These are phyloP conservation scores for Eueremaeus valkanovi DNA, from an alignment of 2,888 invertebrate species.

Conservation along the genomic window DNA sequence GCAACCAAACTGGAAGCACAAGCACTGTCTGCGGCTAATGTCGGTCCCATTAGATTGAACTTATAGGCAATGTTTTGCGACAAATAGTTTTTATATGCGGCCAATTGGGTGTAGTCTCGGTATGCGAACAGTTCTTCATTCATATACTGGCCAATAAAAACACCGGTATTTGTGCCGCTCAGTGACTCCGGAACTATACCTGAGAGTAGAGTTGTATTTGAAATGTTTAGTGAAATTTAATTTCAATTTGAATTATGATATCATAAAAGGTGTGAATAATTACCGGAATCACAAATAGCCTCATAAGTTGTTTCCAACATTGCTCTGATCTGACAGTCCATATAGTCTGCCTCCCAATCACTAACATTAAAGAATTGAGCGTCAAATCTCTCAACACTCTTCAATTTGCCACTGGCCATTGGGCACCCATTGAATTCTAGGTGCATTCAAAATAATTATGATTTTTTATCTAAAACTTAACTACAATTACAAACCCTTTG, in stretches of 20 bases:
- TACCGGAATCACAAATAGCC: slow-evolving; percentile 77
- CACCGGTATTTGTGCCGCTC: slow-evolving; percentile 83
- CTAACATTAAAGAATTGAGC: slow-evolving; percentile 83
- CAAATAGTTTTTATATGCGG: background rate
- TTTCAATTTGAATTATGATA: background rate
- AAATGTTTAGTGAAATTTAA: background rate
- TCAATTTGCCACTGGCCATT: slow-evolving; percentile 55
- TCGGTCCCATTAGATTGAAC: slow-evolving; percentile 79
- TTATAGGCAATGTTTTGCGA: slow-evolving; percentile 59
- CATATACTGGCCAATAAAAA: slow-evolving; percentile 86
- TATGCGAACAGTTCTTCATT: slow-evolving; percentile 49
- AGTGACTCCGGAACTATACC: slow-evolving; percentile 71
- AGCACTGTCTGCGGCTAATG: slow-evolving; percentile 91
- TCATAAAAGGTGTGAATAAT: slow-evolving; percentile 49
- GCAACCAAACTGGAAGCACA: slow-evolving; percentile 93
- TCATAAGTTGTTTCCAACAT: slow-evolving; percentile 85
- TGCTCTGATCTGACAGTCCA: slow-evolving; percentile 86
- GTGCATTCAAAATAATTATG: slow-evolving; percentile 50
- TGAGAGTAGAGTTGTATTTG: slow-evolving; percentile 47
- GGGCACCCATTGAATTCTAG: background rate
- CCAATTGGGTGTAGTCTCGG: background rate
- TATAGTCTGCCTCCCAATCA: slow-evolving; percentile 79
- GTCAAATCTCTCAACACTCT: slow-evolving; percentile 72
- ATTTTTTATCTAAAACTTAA: slow-evolving; percentile 66
- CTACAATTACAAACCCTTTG: slow-evolving; percentile 58